Conservation (phyloP, 2,797 vertebrate genomes). For the Phataginus tricuspis region DNA sequence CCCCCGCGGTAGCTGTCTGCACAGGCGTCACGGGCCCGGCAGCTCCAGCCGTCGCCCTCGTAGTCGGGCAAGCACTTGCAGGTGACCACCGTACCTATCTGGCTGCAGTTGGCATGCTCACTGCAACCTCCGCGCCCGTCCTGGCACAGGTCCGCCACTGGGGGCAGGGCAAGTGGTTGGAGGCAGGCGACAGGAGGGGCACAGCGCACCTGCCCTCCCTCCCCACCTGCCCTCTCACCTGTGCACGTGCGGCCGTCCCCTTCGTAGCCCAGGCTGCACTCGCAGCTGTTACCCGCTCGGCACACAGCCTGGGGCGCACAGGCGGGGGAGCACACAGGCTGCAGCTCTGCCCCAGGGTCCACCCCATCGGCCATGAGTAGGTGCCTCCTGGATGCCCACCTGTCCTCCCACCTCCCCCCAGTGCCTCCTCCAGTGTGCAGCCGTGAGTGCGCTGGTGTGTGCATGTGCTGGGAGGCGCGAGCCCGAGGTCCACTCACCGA, state of each 20-base stretch:
- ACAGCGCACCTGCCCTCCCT: neutral
- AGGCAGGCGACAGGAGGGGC: neutral
- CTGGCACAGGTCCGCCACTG: conserved; percentile 92
- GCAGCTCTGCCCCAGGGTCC: conserved; percentile 69
- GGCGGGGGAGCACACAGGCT: conserved; percentile 88
- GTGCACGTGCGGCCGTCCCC: conserved; percentile 92
- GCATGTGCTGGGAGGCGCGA: neutral
- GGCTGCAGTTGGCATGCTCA: conserved; percentile 90
- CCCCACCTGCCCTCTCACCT: conserved; percentile 81
- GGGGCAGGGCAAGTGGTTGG: neutral
- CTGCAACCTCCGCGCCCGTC: conserved; percentile 93
- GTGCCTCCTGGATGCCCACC: neutral
- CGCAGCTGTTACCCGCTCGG: conserved; percentile 86
- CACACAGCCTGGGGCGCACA: conserved; percentile 92
- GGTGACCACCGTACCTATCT: conserved; percentile 87
- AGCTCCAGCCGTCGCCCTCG: conserved; percentile 92
- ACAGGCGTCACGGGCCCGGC: conserved; percentile 92
- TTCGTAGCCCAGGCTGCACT: conserved; percentile 90
- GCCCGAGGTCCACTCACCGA: conserved; percentile 85
- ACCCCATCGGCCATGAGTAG: conserved; percentile 44
- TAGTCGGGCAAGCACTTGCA: conserved; percentile 90
- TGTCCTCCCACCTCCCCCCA: neutral
- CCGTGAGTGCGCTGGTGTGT: no score
- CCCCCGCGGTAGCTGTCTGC: conserved; percentile 89
- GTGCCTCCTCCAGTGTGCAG: neutral